phyloP scores from a whole-genome alignment of 1,140 invertebrate species.

The Dinoponera quadriceps region DNA sequence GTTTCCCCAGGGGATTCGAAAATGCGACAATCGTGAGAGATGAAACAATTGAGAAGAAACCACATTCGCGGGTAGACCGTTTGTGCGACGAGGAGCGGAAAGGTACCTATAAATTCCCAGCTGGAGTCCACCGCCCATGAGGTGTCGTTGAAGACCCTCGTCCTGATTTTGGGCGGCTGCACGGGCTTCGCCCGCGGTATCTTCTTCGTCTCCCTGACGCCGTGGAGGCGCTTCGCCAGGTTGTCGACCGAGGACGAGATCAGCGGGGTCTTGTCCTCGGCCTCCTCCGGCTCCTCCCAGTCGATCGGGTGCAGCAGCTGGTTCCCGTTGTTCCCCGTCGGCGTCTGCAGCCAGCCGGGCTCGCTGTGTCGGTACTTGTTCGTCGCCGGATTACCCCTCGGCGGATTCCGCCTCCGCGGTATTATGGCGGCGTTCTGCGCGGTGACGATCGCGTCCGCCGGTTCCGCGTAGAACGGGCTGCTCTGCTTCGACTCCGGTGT shows the following conservation, averaged over 20 bases:
- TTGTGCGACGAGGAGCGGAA: background rate
- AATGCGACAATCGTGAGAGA: too few species aligned
- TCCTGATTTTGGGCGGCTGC: constrained; percentile 89
- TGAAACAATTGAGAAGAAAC: too few species aligned
- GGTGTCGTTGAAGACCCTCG: constrained; percentile 88
- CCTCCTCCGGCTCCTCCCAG: constrained; percentile 86
- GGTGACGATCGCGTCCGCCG: constrained; percentile 91
- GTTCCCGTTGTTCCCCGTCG: constrained; percentile 77
- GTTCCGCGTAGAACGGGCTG: constrained; percentile 96
- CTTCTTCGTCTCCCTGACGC: constrained; percentile 82
- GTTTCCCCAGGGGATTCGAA: too few species aligned
- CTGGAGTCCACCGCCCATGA: constrained; percentile 94
- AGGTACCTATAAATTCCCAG: constrained; percentile 94
- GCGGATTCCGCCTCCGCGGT: constrained; percentile 78
- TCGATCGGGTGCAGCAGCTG: constrained; percentile 86
- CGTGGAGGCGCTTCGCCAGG: constrained; percentile 84
- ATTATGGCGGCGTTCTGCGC: constrained; percentile 85
- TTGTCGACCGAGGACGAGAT: constrained; percentile 91
- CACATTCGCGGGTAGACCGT: too few species aligned
- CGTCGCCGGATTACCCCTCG: constrained; percentile 77
- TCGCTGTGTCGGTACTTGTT: constrained; percentile 88
- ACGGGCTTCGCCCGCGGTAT: constrained; percentile 90
- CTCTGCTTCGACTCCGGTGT: constrained; percentile 88
- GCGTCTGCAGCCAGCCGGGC: constrained; percentile 87
- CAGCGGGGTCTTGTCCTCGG: constrained; percentile 83